phyloP scores from a whole-genome alignment of 30 jellyfish, hydroid and myxozoan genomes.

The Euphysa ruthae region DNA sequence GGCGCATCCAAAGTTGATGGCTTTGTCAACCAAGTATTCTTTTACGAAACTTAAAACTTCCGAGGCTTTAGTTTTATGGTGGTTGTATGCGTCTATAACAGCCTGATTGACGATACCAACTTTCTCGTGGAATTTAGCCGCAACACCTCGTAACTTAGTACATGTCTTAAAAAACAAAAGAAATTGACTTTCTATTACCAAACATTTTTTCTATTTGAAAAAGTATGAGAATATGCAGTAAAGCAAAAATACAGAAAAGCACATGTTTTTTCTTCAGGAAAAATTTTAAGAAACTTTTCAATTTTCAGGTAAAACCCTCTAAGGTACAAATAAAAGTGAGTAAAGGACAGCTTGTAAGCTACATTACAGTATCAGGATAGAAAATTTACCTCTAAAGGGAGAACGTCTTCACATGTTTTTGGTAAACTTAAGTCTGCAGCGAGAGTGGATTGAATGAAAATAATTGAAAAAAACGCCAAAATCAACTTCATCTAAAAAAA shows the following conservation, averaged over 20 bases:
- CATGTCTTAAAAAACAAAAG: slow-evolving; percentile 2
- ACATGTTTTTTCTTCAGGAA: too few relatives aligned
- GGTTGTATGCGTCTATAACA: background rate
- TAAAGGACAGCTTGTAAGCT: too few relatives aligned
- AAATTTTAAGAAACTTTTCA: too few relatives aligned
- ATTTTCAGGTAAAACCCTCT: too few relatives aligned
- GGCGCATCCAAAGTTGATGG: background rate
- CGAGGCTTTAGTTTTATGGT: background rate
- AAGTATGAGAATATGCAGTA: background rate
- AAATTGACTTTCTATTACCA: background rate
- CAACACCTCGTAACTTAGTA: background rate
- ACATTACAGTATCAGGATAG: background rate
- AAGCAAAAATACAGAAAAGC: too few relatives aligned
- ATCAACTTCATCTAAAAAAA: background rate
- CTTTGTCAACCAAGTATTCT: background rate
- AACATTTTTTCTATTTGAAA: background rate
- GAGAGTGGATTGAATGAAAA: background rate
- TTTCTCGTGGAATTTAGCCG: background rate
- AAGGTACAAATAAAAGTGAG: too few relatives aligned
- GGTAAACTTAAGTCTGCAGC: background rate
- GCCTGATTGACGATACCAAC: background rate
- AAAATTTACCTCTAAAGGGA: background rate
- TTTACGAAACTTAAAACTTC: background rate
- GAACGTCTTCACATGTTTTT: background rate
- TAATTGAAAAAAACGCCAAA: background rate